Base-by-base conservation (phyloP, 2,113 vertebrate species). In the Sylvietta virens region DNA sequence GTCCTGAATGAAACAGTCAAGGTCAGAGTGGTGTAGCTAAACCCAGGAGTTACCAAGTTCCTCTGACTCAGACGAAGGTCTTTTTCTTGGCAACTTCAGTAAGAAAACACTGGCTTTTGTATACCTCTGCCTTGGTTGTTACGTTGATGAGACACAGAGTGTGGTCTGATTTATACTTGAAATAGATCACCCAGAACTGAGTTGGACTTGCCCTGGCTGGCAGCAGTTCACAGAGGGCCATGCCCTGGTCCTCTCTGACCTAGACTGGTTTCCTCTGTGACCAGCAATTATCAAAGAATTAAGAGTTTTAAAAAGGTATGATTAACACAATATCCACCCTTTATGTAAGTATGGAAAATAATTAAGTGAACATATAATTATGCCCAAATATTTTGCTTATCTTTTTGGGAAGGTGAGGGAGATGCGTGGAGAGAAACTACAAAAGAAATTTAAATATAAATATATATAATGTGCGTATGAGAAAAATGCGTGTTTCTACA, bases 1-100 rank as follows among this genome's bases (percentile, higher is more conserved):
- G 20, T 90, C 73, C 79, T 91, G 81, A 94, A 88, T 30, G 71
- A 84, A 97, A 88, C 72, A 92, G 93, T 96, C 87, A 97, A 95
- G 95, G 95, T 97, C 95, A 95, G 51, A 92, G 77, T 92, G 86
- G 85, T 15, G 0, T 86, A 92, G 91, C 96, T 95, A 97, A 96
- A 95, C n/a, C 53, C 33, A 60, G 82, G 86, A 88, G 73, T 97
- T 95, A 86, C 13, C 80, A 89, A 94, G 94, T 94, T 95, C 94
- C 70, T 50, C 30, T 70, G 76, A 88, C 86, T 95, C 80, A 81
- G 40, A 81, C 95, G 78, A 93, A 94, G 87, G 76, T 90, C 50
- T 82, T 88, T 97, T 96, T 93, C 90, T 96, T 97, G 97, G 94
- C 92, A 97, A 39, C 50, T 30, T 96, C 37, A 61, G 18, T 89